These are phyloP conservation scores for Luperina nickerlii DNA, from an alignment of 2,888 invertebrate species.

Conservation along the genomic window DNA sequence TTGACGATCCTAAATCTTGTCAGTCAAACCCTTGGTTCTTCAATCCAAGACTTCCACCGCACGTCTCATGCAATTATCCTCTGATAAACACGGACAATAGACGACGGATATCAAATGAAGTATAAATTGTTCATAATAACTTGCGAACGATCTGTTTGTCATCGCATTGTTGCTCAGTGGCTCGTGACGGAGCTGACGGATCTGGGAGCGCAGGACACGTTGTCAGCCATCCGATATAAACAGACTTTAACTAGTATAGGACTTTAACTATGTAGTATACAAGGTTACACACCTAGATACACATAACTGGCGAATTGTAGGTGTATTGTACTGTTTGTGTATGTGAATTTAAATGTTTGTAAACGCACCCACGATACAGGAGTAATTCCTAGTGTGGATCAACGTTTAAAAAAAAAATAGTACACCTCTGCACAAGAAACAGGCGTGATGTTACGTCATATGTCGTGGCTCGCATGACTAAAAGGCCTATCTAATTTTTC, in stretches of 20 bases:
- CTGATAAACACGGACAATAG: conserved; percentile 59
- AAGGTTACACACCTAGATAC: background rate
- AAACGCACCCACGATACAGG: no score
- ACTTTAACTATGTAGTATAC: background rate
- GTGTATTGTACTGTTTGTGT: no score
- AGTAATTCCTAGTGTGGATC: no score
- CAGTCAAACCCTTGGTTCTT: background rate
- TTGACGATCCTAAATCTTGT: background rate
- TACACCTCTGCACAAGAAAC: background rate
- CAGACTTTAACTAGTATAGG: conserved; percentile 36
- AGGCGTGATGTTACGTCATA: background rate
- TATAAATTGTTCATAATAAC: conserved; percentile 65
- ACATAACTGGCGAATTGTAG: background rate
- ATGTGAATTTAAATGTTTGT: no score
- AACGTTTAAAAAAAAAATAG: no score
- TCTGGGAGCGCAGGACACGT: conserved; percentile 65
- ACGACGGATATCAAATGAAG: conserved; percentile 61
- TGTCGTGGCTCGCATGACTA: no score
- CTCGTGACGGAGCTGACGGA: conserved; percentile 67
- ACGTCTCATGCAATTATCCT: conserved; percentile 11
- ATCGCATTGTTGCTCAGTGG: conserved; percentile 64
- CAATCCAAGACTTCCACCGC: background rate
- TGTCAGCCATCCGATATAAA: conserved; percentile 44
- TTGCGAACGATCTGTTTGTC: conserved; percentile 61
- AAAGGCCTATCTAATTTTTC: no score